phyloP scores from a whole-genome alignment of 2,113 vertebrate genomes.

The Vicugna pacos region DNA sequence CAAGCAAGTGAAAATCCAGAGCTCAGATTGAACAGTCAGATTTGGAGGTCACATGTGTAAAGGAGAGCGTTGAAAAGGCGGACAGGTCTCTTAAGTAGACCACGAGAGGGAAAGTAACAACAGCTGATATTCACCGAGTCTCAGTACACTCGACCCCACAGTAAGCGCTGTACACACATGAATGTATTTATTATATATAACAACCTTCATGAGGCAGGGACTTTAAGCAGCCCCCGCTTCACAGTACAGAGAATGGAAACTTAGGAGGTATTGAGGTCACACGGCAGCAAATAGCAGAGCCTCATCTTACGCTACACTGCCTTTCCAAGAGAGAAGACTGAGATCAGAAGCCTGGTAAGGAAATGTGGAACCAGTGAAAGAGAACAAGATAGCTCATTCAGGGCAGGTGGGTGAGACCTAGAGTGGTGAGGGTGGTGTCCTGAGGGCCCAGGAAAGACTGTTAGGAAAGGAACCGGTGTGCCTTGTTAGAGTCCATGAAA shows the following conservation, averaged over 20 bases:
- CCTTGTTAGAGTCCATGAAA: neutral
- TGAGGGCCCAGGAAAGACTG: neutral
- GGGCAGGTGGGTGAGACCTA: neutral
- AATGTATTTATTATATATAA: neutral
- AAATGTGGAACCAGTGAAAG: neutral
- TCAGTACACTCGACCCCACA: neutral
- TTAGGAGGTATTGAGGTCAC: neutral
- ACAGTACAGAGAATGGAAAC: neutral
- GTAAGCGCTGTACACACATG: neutral
- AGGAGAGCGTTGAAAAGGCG: neutral
- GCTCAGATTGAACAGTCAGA: neutral
- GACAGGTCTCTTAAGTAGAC: neutral
- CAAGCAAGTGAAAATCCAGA: neutral
- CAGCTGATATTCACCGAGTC: neutral
- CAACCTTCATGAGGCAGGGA: neutral
- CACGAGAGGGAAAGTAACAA: neutral
- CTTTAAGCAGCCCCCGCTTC: neutral
- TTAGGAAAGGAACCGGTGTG: neutral
- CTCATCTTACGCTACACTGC: neutral
- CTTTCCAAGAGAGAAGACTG: neutral
- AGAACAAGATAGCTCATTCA: neutral
- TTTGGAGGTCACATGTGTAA: neutral
- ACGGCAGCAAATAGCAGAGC: neutral
- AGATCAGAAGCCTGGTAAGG: neutral
- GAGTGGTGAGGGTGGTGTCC: neutral